Evolutionary conservation across 2,113 vertebrate genomes (phyloP), one percentile per base, ranked within the genome.

Genomic region (Micromys minutus): DNA sequence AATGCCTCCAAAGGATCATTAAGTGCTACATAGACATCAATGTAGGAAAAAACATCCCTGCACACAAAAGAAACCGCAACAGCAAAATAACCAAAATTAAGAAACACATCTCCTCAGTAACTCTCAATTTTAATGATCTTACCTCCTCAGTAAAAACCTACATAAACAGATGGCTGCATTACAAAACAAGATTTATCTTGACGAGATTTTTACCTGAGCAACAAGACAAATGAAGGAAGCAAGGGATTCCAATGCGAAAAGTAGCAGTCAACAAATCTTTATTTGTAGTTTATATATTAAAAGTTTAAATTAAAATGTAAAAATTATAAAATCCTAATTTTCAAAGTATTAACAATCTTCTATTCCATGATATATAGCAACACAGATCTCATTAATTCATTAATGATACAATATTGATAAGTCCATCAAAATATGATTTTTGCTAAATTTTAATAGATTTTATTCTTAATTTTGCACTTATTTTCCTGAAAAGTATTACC

Each of bases 331-430:
- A 52, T 50, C 13, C 39, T 92, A 67, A 31, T 69, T 71, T 5
- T 76, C 39, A 88, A 22, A 61, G 81, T 75, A 67, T 67, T 88
- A 91, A 79, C 22, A 29, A 87, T 31, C 65, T 94, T 84, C 65
- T 50, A 7, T 57, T 75, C 57, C 84, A 9, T 8, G 77, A 52
- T 84, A 72, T 81, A 3, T 47, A 31, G 34, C 19, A 26, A 21
- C 55, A 79, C 34, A 67, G 87, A 55, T 17, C n/a, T 39, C n/a
- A 63, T 42, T 71, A 67, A 13, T 8, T 94, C 5, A n/a, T n/a
- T 79, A 85, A 84, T 79, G 83, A 31, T 74, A 50, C 71, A 39
- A 36, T 65, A 52, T 52, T 83, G 10, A 55, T 91, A 61, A 86
- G 77, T 2, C 7, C 21, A 50, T 91, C 26, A 71, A 52, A 75